Evolutionary conservation across 2,797 vertebrate species (phyloP), one percentile per base, ranked within the genome.

Genomic region (Typhlichthys subterraneus): DNA sequence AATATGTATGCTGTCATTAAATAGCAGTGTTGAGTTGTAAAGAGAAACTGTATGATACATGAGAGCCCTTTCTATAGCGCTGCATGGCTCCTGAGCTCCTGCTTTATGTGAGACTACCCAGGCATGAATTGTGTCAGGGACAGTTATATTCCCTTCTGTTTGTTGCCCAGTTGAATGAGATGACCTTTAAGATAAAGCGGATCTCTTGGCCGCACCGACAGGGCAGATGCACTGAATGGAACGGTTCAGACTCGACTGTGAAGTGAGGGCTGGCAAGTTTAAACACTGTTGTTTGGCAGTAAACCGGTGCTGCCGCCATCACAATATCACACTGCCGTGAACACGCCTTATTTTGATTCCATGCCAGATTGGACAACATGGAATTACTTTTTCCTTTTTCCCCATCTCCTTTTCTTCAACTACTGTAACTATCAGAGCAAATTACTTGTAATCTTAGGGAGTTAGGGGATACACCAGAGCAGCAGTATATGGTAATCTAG

Each of bases 21-120:
- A 98, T 97, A 96, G 96, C 98, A 98, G 97, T 95, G 95, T 97
- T 94, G 94, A 93, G 94, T 96, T 99, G 95, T 98, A 95, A 96
- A 87, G 75, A 93, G 92, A 94, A 93, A 95, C 94, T 95, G 95
- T 96, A 96, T 96, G 95, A 97, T 98, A 97, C 95, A 94, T 95
- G 94, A 23, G 94, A 93, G 91, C 90, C 91, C 93, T 97, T 95
- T 97, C 95, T 96, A 94, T 95, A 95, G 96, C 92, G 93, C 94
- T 91, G 92, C 91, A 89, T 90, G 89, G 92, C 94, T 93, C 95
- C 92, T 91, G 93, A 94, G 95, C 94, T 95, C 95, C 96, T 94
- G 85, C 88, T 92, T 98, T 98, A 97, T 98, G 92, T 93, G 93
- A 93, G 95, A 92, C 92, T 95, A 97, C 94, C 96, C 94, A 96